A percentile compares a stretch with the other conserved stretches of the same genome.
These are phyloP conservation scores for Tachysurus vachellii DNA, from an alignment of 2,113 vertebrate species.

Conservation along the genomic window DNA sequence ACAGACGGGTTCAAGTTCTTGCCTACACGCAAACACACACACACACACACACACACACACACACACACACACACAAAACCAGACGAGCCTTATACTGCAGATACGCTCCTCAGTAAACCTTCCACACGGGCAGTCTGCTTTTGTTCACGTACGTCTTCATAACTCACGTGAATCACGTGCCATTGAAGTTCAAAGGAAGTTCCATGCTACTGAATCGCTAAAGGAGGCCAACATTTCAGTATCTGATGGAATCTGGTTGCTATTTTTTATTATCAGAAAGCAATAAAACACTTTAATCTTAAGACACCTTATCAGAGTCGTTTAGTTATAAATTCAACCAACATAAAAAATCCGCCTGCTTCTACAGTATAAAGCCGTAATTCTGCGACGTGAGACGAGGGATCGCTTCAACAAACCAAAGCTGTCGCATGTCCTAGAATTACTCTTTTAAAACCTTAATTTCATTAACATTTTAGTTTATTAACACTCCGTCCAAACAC, in stretches of 20 bases:
- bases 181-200: slow-evolving; percentile 28
- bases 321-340: neutral
- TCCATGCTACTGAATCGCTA: slow-evolving; percentile 9
- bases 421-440: neutral
- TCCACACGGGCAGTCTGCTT: neutral
- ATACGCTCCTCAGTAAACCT: neutral
- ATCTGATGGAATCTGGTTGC: slow-evolving; percentile 19
- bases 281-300: neutral
- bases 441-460: neutral
- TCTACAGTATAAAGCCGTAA: neutral
- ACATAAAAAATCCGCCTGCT: neutral
- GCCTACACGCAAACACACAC: slow-evolving; percentile 2
- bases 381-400: neutral
- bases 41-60: neutral
- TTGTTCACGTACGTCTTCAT: slow-evolving; percentile 29
- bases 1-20: neutral
- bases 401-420: neutral
- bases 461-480: neutral
- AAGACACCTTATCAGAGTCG: slow-evolving; percentile 1
- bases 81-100: neutral
- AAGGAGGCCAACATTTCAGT: neutral
- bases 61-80: too few species aligned
- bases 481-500: neutral
- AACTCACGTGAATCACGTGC: neutral
- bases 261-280: neutral